Base-by-base conservation (phyloP, 2,113 vertebrate genomes). In the Chlamydotis undulata region DNA sequence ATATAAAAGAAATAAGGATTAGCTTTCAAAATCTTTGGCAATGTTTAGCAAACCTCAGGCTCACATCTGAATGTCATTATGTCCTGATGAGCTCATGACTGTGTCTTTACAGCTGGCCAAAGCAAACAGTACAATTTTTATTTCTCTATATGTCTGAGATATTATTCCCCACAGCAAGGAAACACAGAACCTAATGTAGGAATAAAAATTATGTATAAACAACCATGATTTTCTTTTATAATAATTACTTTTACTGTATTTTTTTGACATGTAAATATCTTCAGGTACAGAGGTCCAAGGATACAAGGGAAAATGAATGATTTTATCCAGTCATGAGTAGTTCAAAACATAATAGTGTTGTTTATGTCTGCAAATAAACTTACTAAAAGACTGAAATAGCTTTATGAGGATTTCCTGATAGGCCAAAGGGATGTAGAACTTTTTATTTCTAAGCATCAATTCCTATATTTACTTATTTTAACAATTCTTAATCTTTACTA, bases 1-100 rank as follows among this genome's bases (percentile, higher is more conserved):
- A 93, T 83, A 91, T 17, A 85, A 87, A 85, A 71, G 24, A 91
- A 83, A 71, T 37, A 80, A 4, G 8, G 53, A 80, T 91, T 91
- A 69, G 7, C 45, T 93, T 77, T 91, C 63, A 87, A 93, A 95
- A 87, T 85, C 18, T 26, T 60, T 84, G 60, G 41, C 39, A 88
- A 37, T 56, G 9, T 45, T 94, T 81, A 78, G 15, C 26, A 96
- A 93, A 87, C 41, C 53, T 73, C 61, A 69, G 47, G 67, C 67
- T 73, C 63, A 90, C 91, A 91, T 94, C 91, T 96, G 90, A 96
- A 91, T 69, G 31, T 50, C 45, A 78, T 95, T 96, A 95, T 79
- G 53, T 94, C n/a, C 67, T 82, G 47, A 87, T 90, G 90, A 93
- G 37, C 59, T 90, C 81, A 80, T 50, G 78, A 61, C 70, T 50